phyloP scores from a whole-genome alignment of 2,113 vertebrate genomes.

The Eurystomus gularis region DNA sequence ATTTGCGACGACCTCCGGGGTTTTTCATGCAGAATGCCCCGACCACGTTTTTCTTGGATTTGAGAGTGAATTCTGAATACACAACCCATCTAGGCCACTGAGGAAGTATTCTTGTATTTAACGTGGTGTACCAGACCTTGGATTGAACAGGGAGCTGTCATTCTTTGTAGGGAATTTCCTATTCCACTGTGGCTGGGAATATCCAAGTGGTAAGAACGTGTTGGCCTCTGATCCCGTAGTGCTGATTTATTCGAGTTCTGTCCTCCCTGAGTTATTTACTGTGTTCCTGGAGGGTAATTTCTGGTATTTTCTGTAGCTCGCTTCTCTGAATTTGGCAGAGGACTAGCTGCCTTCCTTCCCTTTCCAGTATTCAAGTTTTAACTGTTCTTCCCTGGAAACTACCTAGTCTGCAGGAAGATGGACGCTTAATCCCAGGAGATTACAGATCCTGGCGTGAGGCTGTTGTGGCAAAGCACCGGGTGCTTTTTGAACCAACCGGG shows the following conservation, averaged over 20 bases:
- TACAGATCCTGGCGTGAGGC: neutral
- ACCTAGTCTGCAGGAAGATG: neutral
- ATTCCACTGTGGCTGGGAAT: slow-evolving; percentile 49
- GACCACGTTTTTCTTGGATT: neutral
- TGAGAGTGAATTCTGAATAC: neutral
- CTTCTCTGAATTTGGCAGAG: neutral
- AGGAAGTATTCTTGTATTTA: neutral
- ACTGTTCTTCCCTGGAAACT: neutral
- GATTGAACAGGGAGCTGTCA: slow-evolving; percentile 11
- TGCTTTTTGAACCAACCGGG: neutral
- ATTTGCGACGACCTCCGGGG: accelerated
- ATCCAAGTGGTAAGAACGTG: slow-evolving; percentile 40
- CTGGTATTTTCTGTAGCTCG: neutral
- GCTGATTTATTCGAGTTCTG: neutral
- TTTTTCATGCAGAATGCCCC: neutral
- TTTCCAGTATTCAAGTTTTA: neutral
- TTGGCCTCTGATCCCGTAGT: slow-evolving; percentile 13
- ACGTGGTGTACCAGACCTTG: neutral
- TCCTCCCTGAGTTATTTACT: neutral
- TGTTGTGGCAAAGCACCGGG: neutral
- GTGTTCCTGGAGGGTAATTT: slow-evolving; percentile 13
- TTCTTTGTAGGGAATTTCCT: slow-evolving; percentile 52
- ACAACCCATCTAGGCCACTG: neutral
- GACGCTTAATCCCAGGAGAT: neutral
- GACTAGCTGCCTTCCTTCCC: neutral